phyloP scores from a whole-genome alignment of 2,113 vertebrate genomes.

The Dasypus novemcinctus region DNA sequence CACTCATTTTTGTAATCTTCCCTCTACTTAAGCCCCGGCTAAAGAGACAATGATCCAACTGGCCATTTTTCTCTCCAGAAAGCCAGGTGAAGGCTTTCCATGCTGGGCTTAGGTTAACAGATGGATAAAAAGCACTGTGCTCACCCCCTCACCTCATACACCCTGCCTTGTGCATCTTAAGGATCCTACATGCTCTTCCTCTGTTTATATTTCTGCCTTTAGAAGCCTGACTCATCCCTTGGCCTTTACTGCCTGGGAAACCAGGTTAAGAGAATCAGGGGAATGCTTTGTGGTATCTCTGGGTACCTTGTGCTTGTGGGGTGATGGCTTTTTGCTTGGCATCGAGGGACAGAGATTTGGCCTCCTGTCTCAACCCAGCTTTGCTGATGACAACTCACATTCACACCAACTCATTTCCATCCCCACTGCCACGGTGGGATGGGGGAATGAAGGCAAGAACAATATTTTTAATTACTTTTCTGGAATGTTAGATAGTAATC shows the following conservation, averaged over 20 bases:
- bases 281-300: neutral
- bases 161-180: neutral
- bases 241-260: neutral
- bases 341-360: neutral
- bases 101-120: neutral
- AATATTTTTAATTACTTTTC: neutral
- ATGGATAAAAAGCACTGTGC: neutral
- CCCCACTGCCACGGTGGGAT: accelerated
- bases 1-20: neutral
- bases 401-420: neutral
- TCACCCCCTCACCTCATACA: accelerated
- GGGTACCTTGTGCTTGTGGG: neutral
- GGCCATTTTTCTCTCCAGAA: neutral
- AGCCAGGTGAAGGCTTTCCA: neutral
- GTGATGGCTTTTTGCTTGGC: neutral
- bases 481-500: neutral
- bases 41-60: neutral
- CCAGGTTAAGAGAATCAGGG: neutral
- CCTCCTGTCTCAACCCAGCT: neutral
- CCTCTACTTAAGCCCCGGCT: neutral
- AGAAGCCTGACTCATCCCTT: neutral
- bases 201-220: neutral
- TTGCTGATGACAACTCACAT: neutral
- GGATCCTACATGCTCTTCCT: neutral
- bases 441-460: neutral